Conservation (phyloP, 2,888 invertebrate species). For the Embidobia sp. region DNA sequence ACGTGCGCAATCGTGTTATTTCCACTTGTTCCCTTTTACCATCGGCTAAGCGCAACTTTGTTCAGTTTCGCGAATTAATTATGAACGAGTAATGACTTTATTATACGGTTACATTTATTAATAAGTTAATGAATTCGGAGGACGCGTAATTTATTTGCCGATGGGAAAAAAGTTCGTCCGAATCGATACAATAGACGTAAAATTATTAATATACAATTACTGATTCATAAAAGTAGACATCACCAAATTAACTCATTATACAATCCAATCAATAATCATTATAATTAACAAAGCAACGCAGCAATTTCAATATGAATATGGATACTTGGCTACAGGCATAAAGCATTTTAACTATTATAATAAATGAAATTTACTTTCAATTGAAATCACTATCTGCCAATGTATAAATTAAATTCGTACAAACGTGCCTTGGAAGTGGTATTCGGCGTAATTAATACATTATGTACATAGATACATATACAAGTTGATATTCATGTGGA, state of each 20-base stretch:
- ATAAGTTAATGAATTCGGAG: not conserved
- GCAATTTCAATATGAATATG: conserved; percentile 57
- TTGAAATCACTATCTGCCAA: conserved; percentile 53
- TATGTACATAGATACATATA: conserved; percentile 35
- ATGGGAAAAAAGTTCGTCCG: not conserved
- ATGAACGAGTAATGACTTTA: too few species aligned
- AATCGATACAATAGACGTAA: conserved; percentile 29
- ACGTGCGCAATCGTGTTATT: too few species aligned
- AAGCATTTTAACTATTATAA: conserved; percentile 61
- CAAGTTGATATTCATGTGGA: too few species aligned
- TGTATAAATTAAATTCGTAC: conserved; percentile 40
- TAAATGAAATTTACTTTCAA: conserved; percentile 62
- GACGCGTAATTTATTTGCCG: not conserved
- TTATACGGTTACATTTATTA: not conserved
- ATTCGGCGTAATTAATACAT: conserved; percentile 40
- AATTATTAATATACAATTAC: conserved; percentile 50
- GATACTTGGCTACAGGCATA: conserved; percentile 48
- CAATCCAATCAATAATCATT: conserved; percentile 57
- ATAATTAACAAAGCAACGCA: conserved; percentile 59
- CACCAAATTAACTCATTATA: conserved; percentile 59
- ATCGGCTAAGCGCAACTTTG: not conserved
- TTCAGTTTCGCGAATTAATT: too few species aligned
- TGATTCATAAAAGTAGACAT: conserved; percentile 57
- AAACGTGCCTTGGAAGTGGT: conserved; percentile 18
- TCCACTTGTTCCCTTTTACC: too few species aligned